Evolutionary conservation across 2,113 vertebrate genomes (phyloP).

Genomic region (Psilopogon haemacephalus): DNA sequence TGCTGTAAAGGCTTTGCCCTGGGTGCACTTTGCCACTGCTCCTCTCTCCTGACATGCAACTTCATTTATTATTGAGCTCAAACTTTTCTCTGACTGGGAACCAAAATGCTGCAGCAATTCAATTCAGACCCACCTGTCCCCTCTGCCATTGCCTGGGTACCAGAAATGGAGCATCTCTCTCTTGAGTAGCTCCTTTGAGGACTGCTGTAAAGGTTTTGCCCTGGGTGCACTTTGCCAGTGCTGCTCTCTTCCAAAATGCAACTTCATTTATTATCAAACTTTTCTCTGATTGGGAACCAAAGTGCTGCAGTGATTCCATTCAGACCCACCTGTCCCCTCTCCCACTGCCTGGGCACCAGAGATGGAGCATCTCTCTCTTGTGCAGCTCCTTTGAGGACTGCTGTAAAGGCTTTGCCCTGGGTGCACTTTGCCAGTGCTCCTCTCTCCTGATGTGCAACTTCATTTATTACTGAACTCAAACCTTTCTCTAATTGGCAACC

Average conservation of each 20-base stretch:
- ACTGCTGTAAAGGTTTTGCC: no score
- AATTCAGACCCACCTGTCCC: background rate
- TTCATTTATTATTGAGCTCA: constrained; percentile 67
- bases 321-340: background rate
- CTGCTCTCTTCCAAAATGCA: no score
- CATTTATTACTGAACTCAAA: no score
- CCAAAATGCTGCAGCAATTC: constrained; percentile 49
- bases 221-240: no score
- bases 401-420: no score
- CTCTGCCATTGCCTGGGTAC: background rate
- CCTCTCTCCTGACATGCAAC: constrained; percentile 27
- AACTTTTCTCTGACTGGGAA: constrained; percentile 54
- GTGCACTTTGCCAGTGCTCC: no score
- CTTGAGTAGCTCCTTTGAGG: background rate
- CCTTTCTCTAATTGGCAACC: constrained; percentile 44
- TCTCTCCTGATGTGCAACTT: no score
- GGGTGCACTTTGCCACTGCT: background rate
- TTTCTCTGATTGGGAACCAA: constrained; percentile 49
- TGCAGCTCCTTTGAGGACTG: background rate
- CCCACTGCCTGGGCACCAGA: background rate
- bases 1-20: background rate
- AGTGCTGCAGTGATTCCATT: constrained; percentile 40
- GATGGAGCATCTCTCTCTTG: background rate
- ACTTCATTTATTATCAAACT: no score
- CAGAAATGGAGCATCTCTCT: background rate